Evolutionary conservation across 1,140 invertebrate genomes (phyloP), one percentile per base, ranked within the genome.

Genomic region (Macrotrachela quadricornifera): DNA sequence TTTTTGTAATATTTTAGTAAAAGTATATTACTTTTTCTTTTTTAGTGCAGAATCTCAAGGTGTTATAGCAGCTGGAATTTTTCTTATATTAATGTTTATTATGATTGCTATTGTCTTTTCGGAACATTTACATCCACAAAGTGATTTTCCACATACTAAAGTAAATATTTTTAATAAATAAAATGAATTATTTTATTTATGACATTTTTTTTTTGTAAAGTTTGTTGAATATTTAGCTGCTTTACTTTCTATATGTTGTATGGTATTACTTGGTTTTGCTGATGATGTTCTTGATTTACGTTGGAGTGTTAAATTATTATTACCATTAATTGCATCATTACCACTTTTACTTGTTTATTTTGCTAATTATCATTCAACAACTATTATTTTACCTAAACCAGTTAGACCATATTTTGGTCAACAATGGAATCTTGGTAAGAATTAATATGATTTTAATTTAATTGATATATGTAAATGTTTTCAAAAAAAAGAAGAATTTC

Each of bases 331-430:
- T 45, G 91, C 91, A 30, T 91, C 91, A 10, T 68, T 97, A 57
- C 94, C 94, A 10, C 69, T 99, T 38, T 71, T 99, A 16, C 88
- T 97, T 78, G 88, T 97, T 0, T 97, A 99, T 68, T 92, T 87
- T 73, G 81, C 95, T 3, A 96, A 88, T 68, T 88, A 83, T 62
- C 88, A 94, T 68, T 82, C 82, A 0, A 99, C 92, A 2, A 81
- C 82, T 9, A 81, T 99, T 46, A 79, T 95, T 58, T 75, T 99
- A 55, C 94, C 94, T 47, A 82, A 85, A 66, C 84, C 84, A 56
- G 74, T 92, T 6, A 73, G 85, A 62, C 60, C 71, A 36, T 73
- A 78, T 59, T 66, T 86, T 54, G 83, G 83, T 12, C 46, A 50
- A 21, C 10, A 15, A 12, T 4, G 50, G 1, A 50, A 55, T 76